A percentile compares a stretch with the other conserved stretches of the same genome.
These are phyloP conservation scores for Cremastinae sp. DNA, from an alignment of 2,888 invertebrate genomes.

Conservation along the genomic window DNA sequence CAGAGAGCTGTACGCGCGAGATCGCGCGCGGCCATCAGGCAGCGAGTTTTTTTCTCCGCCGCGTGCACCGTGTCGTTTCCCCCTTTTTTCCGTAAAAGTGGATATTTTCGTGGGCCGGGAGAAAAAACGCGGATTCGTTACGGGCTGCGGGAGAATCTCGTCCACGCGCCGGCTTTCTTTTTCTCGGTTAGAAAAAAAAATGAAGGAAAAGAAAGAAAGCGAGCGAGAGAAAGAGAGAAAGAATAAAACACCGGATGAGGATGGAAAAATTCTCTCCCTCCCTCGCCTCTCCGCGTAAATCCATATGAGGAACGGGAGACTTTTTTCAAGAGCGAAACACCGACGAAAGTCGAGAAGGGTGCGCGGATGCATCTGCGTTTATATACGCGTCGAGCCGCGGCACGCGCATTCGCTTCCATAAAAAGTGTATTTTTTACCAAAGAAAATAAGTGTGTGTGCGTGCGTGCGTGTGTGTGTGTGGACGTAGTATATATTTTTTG, in stretches of 20 bases:
- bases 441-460: constrained; percentile 16
- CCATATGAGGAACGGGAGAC: constrained; percentile 25
- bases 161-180: constrained; percentile 52
- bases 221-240: constrained; percentile 34
- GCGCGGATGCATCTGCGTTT: constrained; percentile 71
- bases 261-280: constrained; percentile 34
- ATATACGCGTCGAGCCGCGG: not conserved
- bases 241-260: constrained; percentile 63
- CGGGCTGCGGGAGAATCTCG: constrained; percentile 67
- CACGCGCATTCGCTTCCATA: not conserved
- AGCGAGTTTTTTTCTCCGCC: constrained; percentile 35
- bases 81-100: constrained; percentile 67
- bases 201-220: constrained; percentile 16
- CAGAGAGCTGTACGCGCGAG: not conserved
- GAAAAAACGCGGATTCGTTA: constrained; percentile 78
- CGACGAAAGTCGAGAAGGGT: constrained; percentile 68
- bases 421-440: not conserved
- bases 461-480: too few species aligned
- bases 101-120: constrained; percentile 71
- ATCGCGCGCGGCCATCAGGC: constrained; percentile 5
- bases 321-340: constrained; percentile 65
- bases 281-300: constrained; percentile 1
- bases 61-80: constrained; percentile 28
- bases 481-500: too few species aligned
- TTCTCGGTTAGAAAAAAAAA: constrained; percentile 26